A percentile compares a stretch with the other conserved stretches of the same genome.
phyloP scores from a whole-genome alignment of 92 coral and sea anemone genomes.

The Chrysogorgia sp. region DNA sequence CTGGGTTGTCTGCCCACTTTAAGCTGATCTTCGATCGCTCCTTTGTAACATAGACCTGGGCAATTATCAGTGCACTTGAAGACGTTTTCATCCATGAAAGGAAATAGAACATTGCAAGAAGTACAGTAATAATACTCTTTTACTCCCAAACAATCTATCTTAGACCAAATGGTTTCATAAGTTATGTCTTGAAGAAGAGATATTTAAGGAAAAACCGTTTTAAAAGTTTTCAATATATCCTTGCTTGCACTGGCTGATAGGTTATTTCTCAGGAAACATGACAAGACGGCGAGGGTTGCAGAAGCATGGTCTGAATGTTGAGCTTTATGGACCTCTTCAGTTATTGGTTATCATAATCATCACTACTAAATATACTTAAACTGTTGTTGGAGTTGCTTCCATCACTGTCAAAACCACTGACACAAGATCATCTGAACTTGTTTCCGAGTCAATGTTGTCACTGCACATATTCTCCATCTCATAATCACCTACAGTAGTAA shows the following conservation, averaged over 20 bases:
- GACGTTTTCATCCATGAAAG: constrained; percentile 26
- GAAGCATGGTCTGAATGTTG: too few species aligned
- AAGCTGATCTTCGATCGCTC: constrained; percentile 45
- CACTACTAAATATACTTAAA: too few species aligned
- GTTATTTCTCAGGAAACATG: constrained; percentile 58
- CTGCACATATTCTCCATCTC: too few species aligned
- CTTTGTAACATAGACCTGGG: constrained; percentile 53
- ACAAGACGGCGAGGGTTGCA: too few species aligned
- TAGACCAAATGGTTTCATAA: constrained; percentile 41
- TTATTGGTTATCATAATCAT: too few species aligned
- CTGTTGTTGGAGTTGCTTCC: too few species aligned
- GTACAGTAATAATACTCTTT: constrained; percentile 63
- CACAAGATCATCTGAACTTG: too few species aligned
- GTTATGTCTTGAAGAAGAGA: background rate
- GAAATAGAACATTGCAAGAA: constrained; percentile 51
- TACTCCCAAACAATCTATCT: constrained; percentile 29
- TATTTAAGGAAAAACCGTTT: constrained; percentile 37
- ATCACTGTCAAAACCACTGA: too few species aligned
- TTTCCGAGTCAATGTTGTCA: too few species aligned
- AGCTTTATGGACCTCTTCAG: too few species aligned
- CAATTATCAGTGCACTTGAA: constrained; percentile 56
- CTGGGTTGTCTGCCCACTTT: constrained; percentile 48
- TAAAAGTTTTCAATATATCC: constrained; percentile 43
- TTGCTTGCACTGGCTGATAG: constrained; percentile 56
- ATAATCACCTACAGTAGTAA: too few species aligned